Conservation (phyloP, 1,140 invertebrate species). For the Platorchestia sp. region DNA sequence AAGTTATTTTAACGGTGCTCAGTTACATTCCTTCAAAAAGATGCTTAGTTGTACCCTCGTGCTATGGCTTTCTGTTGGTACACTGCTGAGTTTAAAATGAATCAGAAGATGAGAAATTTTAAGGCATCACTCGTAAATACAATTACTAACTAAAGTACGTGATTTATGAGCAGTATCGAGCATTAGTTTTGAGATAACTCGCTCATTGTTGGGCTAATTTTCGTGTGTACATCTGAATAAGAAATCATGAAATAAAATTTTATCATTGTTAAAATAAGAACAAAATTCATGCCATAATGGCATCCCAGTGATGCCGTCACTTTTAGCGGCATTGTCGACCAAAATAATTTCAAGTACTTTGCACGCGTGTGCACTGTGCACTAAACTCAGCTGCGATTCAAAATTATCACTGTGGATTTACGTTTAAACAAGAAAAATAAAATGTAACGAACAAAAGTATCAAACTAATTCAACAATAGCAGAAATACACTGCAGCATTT, state of each 20-base stretch:
- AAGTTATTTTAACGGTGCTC: no score
- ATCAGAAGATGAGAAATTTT: no score
- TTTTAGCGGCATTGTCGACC: neutral
- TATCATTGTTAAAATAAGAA: neutral
- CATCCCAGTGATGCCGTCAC: no score
- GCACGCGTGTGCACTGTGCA: neutral
- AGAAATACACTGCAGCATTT: neutral
- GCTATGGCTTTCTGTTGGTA: no score
- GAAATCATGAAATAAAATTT: neutral
- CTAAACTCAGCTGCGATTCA: neutral
- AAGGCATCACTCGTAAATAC: no score
- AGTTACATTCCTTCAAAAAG: no score
- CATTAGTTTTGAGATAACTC: neutral
- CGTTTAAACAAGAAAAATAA: neutral
- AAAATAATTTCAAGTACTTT: neutral
- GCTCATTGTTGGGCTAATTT: neutral
- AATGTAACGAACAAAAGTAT: neutral
- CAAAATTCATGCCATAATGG: neutral
- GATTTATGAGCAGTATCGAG: no score
- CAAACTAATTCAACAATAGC: neutral
- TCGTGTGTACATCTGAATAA: neutral
- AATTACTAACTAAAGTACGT: no score
- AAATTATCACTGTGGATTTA: neutral
- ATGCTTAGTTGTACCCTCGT: no score
- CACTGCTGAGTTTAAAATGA: no score